Conservation (phyloP, 1,140 invertebrate genomes). For the Drosophila tristis region DNA sequence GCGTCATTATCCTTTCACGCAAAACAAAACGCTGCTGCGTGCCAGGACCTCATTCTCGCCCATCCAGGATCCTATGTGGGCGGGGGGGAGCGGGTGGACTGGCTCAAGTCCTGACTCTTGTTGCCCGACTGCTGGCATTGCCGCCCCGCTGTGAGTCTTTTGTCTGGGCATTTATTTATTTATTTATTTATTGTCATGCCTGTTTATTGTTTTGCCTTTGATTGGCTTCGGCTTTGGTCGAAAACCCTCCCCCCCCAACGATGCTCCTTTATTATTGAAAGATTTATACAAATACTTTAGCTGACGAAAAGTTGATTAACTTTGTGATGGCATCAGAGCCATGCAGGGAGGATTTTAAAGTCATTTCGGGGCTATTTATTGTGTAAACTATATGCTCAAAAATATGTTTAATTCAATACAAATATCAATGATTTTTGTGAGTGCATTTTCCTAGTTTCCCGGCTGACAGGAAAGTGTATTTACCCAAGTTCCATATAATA, state of each 20-base stretch:
- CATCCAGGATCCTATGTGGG: too few relatives aligned
- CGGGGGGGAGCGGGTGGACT: too few relatives aligned
- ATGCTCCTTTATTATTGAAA: background rate
- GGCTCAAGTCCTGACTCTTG: slow-evolving; percentile 1
- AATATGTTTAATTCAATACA: too few relatives aligned
- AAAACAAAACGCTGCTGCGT: slow-evolving; percentile 34
- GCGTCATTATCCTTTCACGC: slow-evolving; percentile 73
- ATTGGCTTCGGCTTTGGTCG: slow-evolving; percentile 57
- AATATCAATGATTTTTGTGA: too few relatives aligned
- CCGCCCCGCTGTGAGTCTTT: slow-evolving; percentile 29
- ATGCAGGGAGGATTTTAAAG: slow-evolving; percentile 12
- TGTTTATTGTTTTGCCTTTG: slow-evolving; percentile 78
- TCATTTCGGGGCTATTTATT: background rate
- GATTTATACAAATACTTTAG: slow-evolving; percentile 1
- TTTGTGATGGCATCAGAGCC: slow-evolving; percentile 13
- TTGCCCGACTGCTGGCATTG: background rate
- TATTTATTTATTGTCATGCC: slow-evolving; percentile 79
- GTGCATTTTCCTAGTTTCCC: too few relatives aligned
- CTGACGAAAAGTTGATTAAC: slow-evolving; percentile 20
- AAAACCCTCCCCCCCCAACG: slow-evolving; percentile 4
- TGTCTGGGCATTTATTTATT: slow-evolving; percentile 67
- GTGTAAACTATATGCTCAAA: too few relatives aligned
- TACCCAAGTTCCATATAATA: background rate
- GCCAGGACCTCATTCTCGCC: slow-evolving; percentile 1
- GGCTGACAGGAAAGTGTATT: too few relatives aligned